phyloP scores from a whole-genome alignment of 2,113 vertebrate species.

The Lepisosteus oculatus region DNA sequence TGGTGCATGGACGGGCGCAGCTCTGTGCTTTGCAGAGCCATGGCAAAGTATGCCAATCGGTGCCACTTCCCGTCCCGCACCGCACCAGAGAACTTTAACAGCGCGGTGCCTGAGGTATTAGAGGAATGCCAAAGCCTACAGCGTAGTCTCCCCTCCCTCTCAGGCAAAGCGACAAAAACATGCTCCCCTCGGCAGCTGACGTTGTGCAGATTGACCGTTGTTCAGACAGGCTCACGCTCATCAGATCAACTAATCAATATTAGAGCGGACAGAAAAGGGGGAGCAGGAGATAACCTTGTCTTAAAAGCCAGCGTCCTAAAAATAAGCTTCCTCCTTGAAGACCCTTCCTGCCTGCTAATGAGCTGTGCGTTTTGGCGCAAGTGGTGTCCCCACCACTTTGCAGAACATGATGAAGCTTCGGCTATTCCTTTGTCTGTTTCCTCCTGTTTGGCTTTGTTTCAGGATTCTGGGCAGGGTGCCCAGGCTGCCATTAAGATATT shows the following conservation, averaged over 20 bases:
- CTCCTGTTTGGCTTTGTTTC: constrained; percentile 25
- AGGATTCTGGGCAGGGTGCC: constrained; percentile 44
- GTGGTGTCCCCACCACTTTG: constrained; percentile 24
- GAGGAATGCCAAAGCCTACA: no score
- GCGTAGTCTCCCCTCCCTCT: no score
- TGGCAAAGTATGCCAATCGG: no score
- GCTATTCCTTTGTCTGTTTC: constrained; percentile 12
- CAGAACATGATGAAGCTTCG: constrained; percentile 39
- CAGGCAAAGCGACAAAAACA: no score
- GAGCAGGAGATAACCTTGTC: constrained; percentile 39
- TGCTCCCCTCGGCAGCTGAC: no score
- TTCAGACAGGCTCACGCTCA: background rate
- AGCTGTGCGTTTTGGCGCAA: constrained; percentile 21
- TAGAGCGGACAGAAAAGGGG: constrained; percentile 17
- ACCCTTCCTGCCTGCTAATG: constrained; percentile 56
- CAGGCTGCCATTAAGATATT: constrained; percentile 42
- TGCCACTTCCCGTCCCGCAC: no score
- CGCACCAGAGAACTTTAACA: no score
- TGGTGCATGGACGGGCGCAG: no score
- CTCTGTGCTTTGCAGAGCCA: no score
- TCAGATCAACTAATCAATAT: background rate
- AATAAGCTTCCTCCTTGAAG: constrained; percentile 62
- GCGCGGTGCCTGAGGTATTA: no score
- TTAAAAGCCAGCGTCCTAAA: constrained; percentile 41
- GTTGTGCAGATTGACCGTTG: no score